Percentiles rank a stretch among this genome's conserved stretches.
These are phyloP conservation scores for Neotragus moschatus DNA, from an alignment of 2,113 vertebrate genomes.

Conservation along the genomic window DNA sequence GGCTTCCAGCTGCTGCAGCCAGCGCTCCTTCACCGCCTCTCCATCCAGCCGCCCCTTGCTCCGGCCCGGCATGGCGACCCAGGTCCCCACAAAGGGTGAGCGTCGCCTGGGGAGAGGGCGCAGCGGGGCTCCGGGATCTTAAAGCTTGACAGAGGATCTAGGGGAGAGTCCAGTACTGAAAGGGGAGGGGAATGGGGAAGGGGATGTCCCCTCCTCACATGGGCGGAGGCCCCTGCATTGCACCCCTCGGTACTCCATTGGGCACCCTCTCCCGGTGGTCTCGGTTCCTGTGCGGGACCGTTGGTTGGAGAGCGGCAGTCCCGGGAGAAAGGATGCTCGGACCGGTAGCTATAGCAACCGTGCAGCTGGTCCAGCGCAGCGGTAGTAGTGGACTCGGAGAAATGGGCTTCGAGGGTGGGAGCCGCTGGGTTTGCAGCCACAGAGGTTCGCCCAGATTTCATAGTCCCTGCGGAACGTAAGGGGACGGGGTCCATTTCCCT, in stretches of 20 bases:
- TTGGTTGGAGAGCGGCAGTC: constrained; percentile 32
- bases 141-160: not conserved
- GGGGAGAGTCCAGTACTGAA: not conserved
- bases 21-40: constrained; percentile 23
- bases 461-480: not conserved
- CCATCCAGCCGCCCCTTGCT: constrained; percentile 42
- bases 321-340: constrained; percentile 55
- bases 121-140: not conserved
- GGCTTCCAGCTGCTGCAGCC: constrained; percentile 67
- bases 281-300: constrained; percentile 4
- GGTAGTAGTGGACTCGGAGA: not conserved
- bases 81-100: constrained; percentile 68
- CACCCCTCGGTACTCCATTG: not conserved
- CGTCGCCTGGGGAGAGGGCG: constrained; percentile 3
- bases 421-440: not conserved
- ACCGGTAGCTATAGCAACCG: constrained; percentile 69
- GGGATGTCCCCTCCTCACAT: not conserved
- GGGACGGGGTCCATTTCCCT: not conserved
- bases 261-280: not conserved
- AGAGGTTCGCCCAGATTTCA: not conserved
- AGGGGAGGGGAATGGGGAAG: not conserved
- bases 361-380: constrained; percentile 45
- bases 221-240: not conserved
- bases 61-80: constrained; percentile 62
- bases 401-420: constrained; percentile 2